A percentile compares a stretch with the other conserved stretches of the same genome.
Conservation (phyloP, 2,888 invertebrate species). For the Venustoraphidia nigricollis region DNA sequence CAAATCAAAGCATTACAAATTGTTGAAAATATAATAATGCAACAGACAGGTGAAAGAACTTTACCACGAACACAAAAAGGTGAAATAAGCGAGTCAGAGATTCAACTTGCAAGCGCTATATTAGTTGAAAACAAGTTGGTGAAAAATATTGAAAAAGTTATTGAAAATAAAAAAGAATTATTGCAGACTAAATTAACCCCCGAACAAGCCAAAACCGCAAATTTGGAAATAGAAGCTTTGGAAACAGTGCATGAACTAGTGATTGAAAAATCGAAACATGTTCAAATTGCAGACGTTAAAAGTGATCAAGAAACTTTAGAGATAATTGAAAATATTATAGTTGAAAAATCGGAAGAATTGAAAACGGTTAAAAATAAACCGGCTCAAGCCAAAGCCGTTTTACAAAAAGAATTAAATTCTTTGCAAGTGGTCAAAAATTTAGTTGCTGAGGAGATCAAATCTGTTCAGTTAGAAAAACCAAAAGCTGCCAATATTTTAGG, state of each 20-base stretch:
- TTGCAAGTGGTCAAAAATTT: too few species aligned
- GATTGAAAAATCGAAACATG: too few species aligned
- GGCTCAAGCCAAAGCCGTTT: too few species aligned
- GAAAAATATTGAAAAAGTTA: not conserved
- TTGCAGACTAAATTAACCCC: not conserved
- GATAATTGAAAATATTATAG: not conserved
- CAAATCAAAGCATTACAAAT: not conserved
- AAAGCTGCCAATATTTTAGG: too few species aligned
- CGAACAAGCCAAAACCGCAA: not conserved
- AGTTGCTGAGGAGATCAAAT: too few species aligned
- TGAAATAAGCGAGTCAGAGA: too few species aligned
- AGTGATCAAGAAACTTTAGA: conserved; percentile 4
- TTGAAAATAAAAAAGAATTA: not conserved
- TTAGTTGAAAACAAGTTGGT: not conserved
- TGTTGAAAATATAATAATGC: not conserved
- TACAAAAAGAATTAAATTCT: too few species aligned
- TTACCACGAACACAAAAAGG: not conserved
- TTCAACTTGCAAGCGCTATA: too few species aligned
- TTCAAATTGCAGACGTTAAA: too few species aligned
- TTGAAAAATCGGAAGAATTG: conserved; percentile 1
- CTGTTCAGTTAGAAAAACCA: too few species aligned
- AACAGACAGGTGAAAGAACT: not conserved
- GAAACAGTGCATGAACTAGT: too few species aligned
- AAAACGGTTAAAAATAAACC: not conserved
- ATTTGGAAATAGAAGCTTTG: too few species aligned